These are phyloP conservation scores for Boloria selene DNA, from an alignment of 2,888 invertebrate species.

Conservation along the genomic window DNA sequence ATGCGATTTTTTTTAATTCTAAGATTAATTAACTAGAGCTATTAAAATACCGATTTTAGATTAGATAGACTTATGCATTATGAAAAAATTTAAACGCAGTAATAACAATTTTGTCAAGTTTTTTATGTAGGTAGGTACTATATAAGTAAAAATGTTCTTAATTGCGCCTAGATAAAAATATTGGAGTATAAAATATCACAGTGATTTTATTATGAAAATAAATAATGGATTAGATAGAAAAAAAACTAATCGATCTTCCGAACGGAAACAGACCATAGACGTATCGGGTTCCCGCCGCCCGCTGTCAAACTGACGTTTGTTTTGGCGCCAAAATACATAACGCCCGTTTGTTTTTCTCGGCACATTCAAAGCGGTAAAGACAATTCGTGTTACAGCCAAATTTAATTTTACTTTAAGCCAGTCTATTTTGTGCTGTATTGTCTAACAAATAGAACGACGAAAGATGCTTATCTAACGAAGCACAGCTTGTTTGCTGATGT, in stretches of 20 bases:
- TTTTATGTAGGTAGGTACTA: too few relatives aligned
- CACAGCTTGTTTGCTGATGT: slow-evolving; percentile 57
- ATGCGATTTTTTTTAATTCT: too few relatives aligned
- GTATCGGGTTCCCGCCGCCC: slow-evolving; percentile 79
- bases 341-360: slow-evolving; percentile 80
- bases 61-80: too few relatives aligned
- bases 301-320: slow-evolving; percentile 82
- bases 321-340: slow-evolving; percentile 82
- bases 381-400: slow-evolving; percentile 49
- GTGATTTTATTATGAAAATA: slow-evolving; percentile 46
- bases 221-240: slow-evolving; percentile 54
- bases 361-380: slow-evolving; percentile 63
- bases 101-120: too few relatives aligned
- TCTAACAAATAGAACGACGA: slow-evolving; percentile 31
- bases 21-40: too few relatives aligned
- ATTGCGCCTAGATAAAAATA: background rate
- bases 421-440: slow-evolving; percentile 53
- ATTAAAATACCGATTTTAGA: too few relatives aligned
- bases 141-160: too few relatives aligned
- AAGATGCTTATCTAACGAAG: slow-evolving; percentile 31
- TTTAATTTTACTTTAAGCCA: slow-evolving; percentile 38
- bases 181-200: slow-evolving; percentile 40
- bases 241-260: slow-evolving; percentile 75
- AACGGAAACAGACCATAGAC: slow-evolving; percentile 74
- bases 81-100: too few relatives aligned